A percentile compares a stretch with the other conserved stretches of the same genome.
These are phyloP conservation scores for Potorous gilbertii DNA, from an alignment of 2,797 vertebrate genomes.

Conservation along the genomic window DNA sequence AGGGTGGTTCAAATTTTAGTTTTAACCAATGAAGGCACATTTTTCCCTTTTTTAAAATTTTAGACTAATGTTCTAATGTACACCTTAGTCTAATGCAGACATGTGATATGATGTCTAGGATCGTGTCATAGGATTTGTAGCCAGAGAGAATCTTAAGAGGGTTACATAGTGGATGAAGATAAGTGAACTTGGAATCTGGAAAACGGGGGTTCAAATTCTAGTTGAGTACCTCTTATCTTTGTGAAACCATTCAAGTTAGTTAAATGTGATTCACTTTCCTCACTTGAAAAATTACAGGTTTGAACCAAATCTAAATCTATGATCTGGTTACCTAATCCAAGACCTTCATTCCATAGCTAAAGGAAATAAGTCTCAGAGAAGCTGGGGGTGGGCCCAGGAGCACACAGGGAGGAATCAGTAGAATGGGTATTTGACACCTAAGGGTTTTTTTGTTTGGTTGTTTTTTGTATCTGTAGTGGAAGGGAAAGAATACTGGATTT, in stretches of 20 bases:
- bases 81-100: conserved; percentile 10
- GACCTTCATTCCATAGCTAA: neutral
- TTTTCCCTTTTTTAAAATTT: conserved; percentile 21
- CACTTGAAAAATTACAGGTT: neutral
- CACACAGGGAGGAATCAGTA: neutral
- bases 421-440: neutral
- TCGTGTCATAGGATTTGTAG: neutral
- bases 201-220: neutral
- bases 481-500: neutral
- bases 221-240: neutral
- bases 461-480: neutral
- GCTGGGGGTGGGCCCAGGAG: neutral
- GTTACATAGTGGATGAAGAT: neutral
- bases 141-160: neutral
- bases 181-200: neutral
- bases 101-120: neutral
- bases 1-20: neutral
- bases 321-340: neutral
- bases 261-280: neutral
- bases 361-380: neutral
- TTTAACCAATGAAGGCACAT: conserved; percentile 42
- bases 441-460: neutral
- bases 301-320: neutral
- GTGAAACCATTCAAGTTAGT: neutral
- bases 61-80: conserved; percentile 13